Evolutionary conservation across 2,888 invertebrate genomes (phyloP), one percentile per base, ranked within the genome.

Genomic region (Cantharis flavilabris): DNA sequence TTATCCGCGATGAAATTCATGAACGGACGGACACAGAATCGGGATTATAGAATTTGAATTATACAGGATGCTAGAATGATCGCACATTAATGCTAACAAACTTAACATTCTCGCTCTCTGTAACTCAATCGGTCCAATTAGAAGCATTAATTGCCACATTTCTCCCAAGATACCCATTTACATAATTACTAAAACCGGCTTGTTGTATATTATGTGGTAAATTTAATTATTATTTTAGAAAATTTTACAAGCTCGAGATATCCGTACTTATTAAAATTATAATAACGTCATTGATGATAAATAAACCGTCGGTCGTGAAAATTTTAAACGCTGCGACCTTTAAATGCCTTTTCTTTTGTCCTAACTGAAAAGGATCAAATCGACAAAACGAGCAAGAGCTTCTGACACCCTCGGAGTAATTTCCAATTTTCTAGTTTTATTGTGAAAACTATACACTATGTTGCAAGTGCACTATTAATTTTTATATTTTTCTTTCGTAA

Each of bases 121-220:
- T 81, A 81, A 81, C 76, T 81, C 80, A 81, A 81, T 81, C 78
- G 77, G 69, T 72, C 75, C 81, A 81, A 81, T 81, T 81, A 81
- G 76, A 73, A 74, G 78, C 75, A 80, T 77, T 80, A 80, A 81
- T 80, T 80, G 77, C 77, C 80, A 79, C 81, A 79, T 80, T 78
- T 79, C 81, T 79, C 81, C 69, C 73, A 72, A 75, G 80, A 80
- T 77, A 76, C 74, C 75, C 72, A 81, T 80, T 81, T 81, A 79
- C 81, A 80, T 81, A 79, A 78, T 79, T 77, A 76, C 75, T 62
- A 69, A 75, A 74, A 71, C 77, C 70, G 71, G 64, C 69, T 70
- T 75, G 74, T 69, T 75, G 77, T 77, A 71, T 77, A 75, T 75
- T 75, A 67, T 23, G 72, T 75, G 70, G 75, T 75, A 72, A 33